phyloP scores from a whole-genome alignment of 2,888 invertebrate genomes.

The Lepidocyrtoides sp. region DNA sequence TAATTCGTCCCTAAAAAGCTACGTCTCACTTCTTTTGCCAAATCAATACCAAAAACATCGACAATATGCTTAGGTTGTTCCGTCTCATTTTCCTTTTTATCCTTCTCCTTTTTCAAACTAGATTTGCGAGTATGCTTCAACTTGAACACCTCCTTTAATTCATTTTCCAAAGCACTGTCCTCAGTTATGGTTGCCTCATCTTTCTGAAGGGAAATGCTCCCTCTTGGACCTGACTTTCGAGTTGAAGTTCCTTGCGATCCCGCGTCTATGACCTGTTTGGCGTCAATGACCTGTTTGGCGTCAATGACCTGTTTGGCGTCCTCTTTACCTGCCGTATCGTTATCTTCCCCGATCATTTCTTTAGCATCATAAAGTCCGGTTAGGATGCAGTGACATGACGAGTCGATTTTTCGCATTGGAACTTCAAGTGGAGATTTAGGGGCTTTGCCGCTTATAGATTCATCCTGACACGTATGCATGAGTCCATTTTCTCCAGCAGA shows the following conservation, averaged over 20 bases:
- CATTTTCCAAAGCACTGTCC: slow-evolving; percentile 9
- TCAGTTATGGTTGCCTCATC: slow-evolving; percentile 32
- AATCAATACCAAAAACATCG: slow-evolving; percentile 59
- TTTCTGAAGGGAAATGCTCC: neutral
- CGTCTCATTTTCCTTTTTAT: slow-evolving; percentile 23
- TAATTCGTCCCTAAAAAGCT: slow-evolving; percentile 27
- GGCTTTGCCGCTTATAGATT: neutral
- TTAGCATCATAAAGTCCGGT: slow-evolving; percentile 27
- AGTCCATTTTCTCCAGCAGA: neutral
- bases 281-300: neutral
- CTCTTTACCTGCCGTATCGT: no score
- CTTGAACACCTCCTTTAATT: slow-evolving; percentile 54
- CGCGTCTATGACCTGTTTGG: neutral
- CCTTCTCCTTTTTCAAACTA: neutral
- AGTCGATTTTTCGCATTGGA: slow-evolving; percentile 44
- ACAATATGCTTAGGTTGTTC: neutral
- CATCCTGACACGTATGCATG: neutral
- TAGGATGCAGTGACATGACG: slow-evolving; percentile 58
- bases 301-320: neutral
- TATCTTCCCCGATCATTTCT: slow-evolving; percentile 32
- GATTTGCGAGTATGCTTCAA: slow-evolving; percentile 12
- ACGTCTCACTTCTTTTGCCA: slow-evolving; percentile 62
- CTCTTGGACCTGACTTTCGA: neutral
- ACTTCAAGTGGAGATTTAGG: neutral
- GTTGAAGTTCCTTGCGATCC: neutral